phyloP scores from a whole-genome alignment of 2,113 vertebrate genomes.

The Nothobranchius kuhntae region DNA sequence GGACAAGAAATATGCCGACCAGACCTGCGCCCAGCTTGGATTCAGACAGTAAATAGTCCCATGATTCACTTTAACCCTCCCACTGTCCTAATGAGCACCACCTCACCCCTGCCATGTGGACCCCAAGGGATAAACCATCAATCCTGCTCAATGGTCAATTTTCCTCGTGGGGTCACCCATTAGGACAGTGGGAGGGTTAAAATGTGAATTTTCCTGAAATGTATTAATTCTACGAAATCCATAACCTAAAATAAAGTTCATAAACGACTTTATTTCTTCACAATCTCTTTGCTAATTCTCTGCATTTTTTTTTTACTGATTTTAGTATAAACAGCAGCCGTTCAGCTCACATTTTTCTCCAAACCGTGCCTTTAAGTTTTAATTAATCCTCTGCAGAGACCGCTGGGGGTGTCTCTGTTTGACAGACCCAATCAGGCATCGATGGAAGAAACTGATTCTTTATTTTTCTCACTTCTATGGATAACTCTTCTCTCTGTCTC shows the following conservation, averaged over 20 bases:
- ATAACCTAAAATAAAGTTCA: too few species aligned
- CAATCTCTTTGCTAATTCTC: too few species aligned
- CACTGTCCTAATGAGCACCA: too few species aligned
- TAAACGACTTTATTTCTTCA: too few species aligned
- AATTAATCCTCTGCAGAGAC: conserved; percentile 32
- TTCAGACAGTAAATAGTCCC: conserved; percentile 59
- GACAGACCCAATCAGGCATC: conserved; percentile 32
- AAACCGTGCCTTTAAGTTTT: conserved; percentile 11
- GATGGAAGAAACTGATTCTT: conserved; percentile 18
- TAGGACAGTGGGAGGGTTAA: too few species aligned
- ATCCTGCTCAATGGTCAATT: too few species aligned
- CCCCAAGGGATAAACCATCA: too few species aligned
- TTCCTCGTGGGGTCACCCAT: too few species aligned
- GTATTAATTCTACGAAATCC: too few species aligned
- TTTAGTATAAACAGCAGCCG: conserved; percentile 22
- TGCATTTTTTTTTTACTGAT: background rate
- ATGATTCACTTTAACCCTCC: too few species aligned
- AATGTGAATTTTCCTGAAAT: too few species aligned
- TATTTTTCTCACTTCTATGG: conserved; percentile 25
- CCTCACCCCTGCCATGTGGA: too few species aligned
- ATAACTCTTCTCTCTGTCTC: conserved; percentile 4
- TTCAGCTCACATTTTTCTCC: conserved; percentile 7
- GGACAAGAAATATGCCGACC: conserved; percentile 42
- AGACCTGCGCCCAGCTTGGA: conserved; percentile 68
- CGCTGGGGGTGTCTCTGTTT: conserved; percentile 18